Conservation (phyloP, 1,140 invertebrate species). For the Bombyx mandarina region DNA sequence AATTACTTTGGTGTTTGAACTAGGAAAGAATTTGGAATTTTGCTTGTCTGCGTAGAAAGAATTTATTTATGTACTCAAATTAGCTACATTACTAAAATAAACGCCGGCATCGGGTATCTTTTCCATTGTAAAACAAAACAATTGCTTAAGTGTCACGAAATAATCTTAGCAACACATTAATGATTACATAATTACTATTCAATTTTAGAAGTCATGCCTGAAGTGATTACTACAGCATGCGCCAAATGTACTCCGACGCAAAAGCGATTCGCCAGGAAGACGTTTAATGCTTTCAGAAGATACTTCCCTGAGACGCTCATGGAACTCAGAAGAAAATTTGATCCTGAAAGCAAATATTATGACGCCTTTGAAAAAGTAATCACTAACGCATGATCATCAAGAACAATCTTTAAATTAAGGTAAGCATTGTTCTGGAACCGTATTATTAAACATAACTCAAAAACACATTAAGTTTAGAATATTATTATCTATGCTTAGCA, state of each 20-base stretch:
- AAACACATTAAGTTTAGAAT: too few species aligned
- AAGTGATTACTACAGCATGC: conserved; percentile 36
- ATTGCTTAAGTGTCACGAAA: too few species aligned
- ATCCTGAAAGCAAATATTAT: conserved; percentile 38
- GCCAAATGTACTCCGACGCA: conserved; percentile 37
- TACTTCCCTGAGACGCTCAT: conserved; percentile 22
- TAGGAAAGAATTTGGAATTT: not conserved
- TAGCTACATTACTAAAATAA: too few species aligned
- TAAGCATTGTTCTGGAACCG: not conserved
- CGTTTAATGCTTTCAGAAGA: conserved; percentile 34
- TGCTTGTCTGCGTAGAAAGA: not conserved
- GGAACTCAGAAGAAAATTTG: conserved; percentile 31
- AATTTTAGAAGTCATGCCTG: conserved; percentile 32
- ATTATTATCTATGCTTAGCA: too few species aligned
- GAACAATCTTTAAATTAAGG: not conserved
- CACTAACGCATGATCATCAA: conserved; percentile 14
- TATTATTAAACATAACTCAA: not conserved
- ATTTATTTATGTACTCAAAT: too few species aligned
- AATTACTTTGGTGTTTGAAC: not conserved
- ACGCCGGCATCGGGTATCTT: too few species aligned
- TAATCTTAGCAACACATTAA: too few species aligned
- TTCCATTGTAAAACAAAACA: too few species aligned
- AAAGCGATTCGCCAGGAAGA: conserved; percentile 29
- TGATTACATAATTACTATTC: not conserved
- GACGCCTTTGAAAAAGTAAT: conserved; percentile 27